Base-by-base conservation (phyloP, 2,888 invertebrate genomes). In the Drosophila leonis region DNA sequence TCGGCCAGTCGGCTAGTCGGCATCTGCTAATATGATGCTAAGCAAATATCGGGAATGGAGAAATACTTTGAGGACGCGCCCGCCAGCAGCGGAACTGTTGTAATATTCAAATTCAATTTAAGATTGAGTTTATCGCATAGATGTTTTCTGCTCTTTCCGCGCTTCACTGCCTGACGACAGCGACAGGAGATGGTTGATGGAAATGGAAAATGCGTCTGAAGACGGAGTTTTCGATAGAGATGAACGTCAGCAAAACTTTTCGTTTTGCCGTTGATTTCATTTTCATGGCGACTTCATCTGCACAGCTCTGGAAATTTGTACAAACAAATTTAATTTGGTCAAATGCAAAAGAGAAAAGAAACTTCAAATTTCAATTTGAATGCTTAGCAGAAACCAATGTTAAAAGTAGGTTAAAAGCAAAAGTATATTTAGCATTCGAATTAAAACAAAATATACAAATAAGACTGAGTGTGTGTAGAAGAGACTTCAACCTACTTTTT, bases 31-130 rank as follows among this genome's bases (percentile, higher is more conserved):
- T 89, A 75, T 72, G 89, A 80, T 75, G 78, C 78, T 71, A 80
- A 84, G 80, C 80, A 88, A 86, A 86, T 81, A 90, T 86, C 79
- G 67, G 72, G 66, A 64, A 64, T 69, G 62, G 61, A 69, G 62
- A 65, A 78, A 68, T 72, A 55, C 81, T 76, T 78, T 61, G 56
- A 35, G 52, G 29, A 65, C 10, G 49, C 51, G 33, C 57, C 29
- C 52, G 49, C 29, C 55, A 46, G 62, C 52, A 41, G 41, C 61
- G 44, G 18, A 41, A 51, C 77, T 60, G 69, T 74, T 74, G 77
- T 82, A 84, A 83, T 83, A 88, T 87, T 87, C 85, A 88, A 88
- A 90, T 88, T 90, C 90, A 90, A 90, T 88, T 88, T 85, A 61
- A 88, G 78, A 88, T 90, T 90, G 86, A 88, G 82, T 88, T 90